These are phyloP conservation scores for Thalassophryne amazonica DNA, from an alignment of 2,797 vertebrate genomes.

Conservation along the genomic window DNA sequence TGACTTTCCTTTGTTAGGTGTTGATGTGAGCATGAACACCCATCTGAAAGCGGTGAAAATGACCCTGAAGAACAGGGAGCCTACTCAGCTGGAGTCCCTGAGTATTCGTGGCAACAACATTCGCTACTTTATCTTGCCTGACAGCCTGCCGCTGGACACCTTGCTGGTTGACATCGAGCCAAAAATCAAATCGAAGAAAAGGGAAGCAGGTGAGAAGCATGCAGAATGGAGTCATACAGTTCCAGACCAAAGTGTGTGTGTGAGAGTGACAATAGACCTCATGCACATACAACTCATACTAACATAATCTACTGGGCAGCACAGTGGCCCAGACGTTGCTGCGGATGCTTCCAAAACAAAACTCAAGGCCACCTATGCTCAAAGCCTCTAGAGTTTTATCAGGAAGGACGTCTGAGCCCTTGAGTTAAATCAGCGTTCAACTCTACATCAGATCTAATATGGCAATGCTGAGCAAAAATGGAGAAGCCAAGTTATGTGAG, in stretches of 20 bases:
- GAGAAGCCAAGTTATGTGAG: no score
- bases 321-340: no score
- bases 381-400: no score
- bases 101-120: slow-evolving; percentile 99
- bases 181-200: slow-evolving; percentile 97
- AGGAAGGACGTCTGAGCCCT: no score
- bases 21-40: slow-evolving; percentile 97
- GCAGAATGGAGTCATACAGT: background rate
- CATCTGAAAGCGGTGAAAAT: slow-evolving; percentile 98
- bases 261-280: no score
- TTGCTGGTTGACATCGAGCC: slow-evolving; percentile 96
- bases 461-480: no score
- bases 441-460: no score
- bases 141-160: slow-evolving; percentile 97
- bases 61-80: slow-evolving; percentile 96
- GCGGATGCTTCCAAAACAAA: no score
- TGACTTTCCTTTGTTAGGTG: slow-evolving; percentile 73
- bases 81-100: slow-evolving; percentile 94
- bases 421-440: no score
- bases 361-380: no score
- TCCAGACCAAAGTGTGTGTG: background rate
- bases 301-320: no score
- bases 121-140: slow-evolving; percentile 96
- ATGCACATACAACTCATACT: no score
- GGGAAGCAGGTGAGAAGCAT: slow-evolving; percentile 88